A percentile compares a stretch with the other conserved stretches of the same genome.
These are phyloP conservation scores for Eurytoma californica DNA, from an alignment of 2,888 invertebrate genomes.

Conservation along the genomic window DNA sequence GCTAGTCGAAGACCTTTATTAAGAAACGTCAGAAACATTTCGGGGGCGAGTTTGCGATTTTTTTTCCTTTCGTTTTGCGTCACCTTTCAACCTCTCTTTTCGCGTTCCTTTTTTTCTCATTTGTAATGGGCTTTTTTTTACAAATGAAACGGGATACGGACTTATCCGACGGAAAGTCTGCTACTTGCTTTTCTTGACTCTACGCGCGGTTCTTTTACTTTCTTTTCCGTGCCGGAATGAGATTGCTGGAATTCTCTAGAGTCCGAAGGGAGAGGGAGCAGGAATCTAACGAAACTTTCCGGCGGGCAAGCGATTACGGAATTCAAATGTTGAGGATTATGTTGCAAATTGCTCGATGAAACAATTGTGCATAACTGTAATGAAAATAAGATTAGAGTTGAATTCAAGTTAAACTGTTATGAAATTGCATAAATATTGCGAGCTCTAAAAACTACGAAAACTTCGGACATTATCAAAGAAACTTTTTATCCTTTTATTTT, in stretches of 20 bases:
- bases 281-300: neutral
- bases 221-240: slow-evolving; percentile 5
- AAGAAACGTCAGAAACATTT: slow-evolving; percentile 24
- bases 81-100: too few relatives aligned
- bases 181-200: neutral
- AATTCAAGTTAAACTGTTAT: too few relatives aligned
- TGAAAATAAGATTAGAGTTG: too few relatives aligned
- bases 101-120: neutral
- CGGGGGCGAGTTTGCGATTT: neutral
- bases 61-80: neutral
- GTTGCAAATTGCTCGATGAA: too few relatives aligned
- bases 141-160: slow-evolving; percentile 18
- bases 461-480: too few relatives aligned
- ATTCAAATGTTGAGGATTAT: slow-evolving; percentile 1
- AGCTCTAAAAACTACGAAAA: too few relatives aligned
- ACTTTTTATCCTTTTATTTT: too few relatives aligned
- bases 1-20: slow-evolving; percentile 19
- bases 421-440: too few relatives aligned
- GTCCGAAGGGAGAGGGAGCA: neutral
- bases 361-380: too few relatives aligned
- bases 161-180: slow-evolving; percentile 29
- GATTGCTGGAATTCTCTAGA: neutral
- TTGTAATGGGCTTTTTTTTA: slow-evolving; percentile 28
- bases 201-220: neutral
- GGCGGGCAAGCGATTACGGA: neutral